A percentile compares a stretch with the other conserved stretches of the same genome.
Evolutionary conservation across 2,797 vertebrate genomes (phyloP).

Genomic region (Hoplostethus atlanticus): DNA sequence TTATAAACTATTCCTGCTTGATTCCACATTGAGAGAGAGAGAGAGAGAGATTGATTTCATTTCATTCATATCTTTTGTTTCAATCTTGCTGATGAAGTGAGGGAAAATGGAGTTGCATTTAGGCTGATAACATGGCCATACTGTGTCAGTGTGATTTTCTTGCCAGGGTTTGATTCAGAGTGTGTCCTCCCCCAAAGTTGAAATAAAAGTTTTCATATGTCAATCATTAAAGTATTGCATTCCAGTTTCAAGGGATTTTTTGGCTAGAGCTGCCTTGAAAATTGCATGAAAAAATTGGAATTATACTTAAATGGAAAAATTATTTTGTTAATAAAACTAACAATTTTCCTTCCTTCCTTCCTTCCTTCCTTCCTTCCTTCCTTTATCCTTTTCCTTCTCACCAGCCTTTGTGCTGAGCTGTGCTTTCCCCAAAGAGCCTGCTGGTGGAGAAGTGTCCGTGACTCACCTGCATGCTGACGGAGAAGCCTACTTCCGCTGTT

Average conservation of each 20-base stretch:
- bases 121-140: no score
- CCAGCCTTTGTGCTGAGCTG: constrained; percentile 94
- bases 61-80: no score
- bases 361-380: not conserved
- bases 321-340: constrained; percentile 3
- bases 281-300: no score
- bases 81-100: no score
- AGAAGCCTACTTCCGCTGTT: constrained; percentile 90
- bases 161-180: no score
- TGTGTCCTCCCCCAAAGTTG: no score
- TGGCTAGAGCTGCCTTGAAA: not conserved
- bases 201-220: no score
- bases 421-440: constrained; percentile 88
- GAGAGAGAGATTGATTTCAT: not conserved
- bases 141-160: no score
- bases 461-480: constrained; percentile 92
- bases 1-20: constrained; percentile 21
- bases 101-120: no score
- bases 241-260: not conserved
- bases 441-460: constrained; percentile 91
- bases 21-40: not conserved
- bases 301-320: no score
- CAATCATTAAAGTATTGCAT: not conserved
- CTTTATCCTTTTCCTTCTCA: constrained; percentile 6
- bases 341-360: not conserved